Evolutionary conservation across 2,888 invertebrate species (phyloP).

Genomic region (Mythimna loreyi): DNA sequence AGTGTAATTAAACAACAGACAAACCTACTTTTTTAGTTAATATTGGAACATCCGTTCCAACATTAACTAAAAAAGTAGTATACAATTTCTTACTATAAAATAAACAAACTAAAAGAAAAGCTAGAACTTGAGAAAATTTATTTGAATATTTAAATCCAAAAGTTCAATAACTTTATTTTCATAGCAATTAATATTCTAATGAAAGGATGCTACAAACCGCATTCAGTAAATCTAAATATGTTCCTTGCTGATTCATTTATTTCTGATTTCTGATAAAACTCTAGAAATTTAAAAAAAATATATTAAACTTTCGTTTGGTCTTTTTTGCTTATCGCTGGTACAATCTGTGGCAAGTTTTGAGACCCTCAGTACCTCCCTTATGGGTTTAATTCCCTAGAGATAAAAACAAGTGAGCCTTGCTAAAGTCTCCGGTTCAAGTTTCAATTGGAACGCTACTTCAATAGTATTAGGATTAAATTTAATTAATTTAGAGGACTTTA

Average conservation of each 20-base stretch:
- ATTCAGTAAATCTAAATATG: background rate
- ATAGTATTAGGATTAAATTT: background rate
- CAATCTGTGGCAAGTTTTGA: background rate
- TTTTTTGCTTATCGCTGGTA: background rate
- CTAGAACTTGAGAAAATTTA: background rate
- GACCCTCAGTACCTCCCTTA: background rate
- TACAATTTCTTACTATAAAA: background rate
- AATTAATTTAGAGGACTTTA: slow-evolving; percentile 2
- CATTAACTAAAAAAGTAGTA: too few relatives aligned
- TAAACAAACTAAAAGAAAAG: background rate
- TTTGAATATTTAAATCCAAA: background rate
- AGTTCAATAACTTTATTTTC: slow-evolving; percentile 11
- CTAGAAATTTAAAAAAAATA: background rate
- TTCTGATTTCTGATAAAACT: background rate
- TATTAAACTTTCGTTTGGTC: background rate
- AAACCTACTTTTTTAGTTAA: too few relatives aligned
- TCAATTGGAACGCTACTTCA: slow-evolving; percentile 26
- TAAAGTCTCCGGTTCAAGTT: slow-evolving; percentile 1
- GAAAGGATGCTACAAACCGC: slow-evolving; percentile 17
- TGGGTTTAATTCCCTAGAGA: slow-evolving; percentile 34
- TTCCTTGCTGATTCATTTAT: background rate
- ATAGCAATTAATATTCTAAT: slow-evolving; percentile 20
- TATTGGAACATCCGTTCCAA: too few relatives aligned
- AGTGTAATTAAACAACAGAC: too few relatives aligned
- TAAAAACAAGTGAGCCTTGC: background rate